These are phyloP conservation scores for Epinephelus moara DNA, from an alignment of 2,113 vertebrate genomes.

Conservation along the genomic window DNA sequence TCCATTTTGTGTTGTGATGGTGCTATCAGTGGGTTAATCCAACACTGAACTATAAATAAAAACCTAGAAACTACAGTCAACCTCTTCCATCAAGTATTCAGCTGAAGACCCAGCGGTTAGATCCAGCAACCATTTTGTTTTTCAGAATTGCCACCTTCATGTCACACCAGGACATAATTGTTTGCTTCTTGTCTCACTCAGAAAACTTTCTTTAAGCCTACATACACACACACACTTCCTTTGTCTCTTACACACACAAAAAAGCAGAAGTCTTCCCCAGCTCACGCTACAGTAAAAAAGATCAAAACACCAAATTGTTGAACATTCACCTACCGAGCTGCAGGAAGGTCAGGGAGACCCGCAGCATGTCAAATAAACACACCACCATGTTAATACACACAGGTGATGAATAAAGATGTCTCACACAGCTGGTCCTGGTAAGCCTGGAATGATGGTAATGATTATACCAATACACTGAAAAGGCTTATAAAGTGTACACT, in stretches of 20 bases:
- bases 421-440: not conserved
- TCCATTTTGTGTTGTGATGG: not conserved
- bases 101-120: no score
- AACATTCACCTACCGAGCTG: slow-evolving; percentile 1
- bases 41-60: not conserved
- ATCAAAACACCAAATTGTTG: slow-evolving; percentile 2
- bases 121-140: not conserved
- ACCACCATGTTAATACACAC: not conserved
- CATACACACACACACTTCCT: not conserved
- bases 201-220: not conserved
- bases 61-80: not conserved
- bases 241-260: not conserved
- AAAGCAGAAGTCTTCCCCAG: not conserved
- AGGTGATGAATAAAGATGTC: slow-evolving; percentile 3
- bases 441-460: slow-evolving; percentile 23
- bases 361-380: not conserved
- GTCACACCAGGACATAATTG: not conserved
- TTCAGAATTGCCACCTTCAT: not conserved
- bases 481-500: not conserved
- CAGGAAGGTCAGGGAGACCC: not conserved
- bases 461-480: slow-evolving; percentile 3
- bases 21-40: not conserved
- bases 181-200: not conserved
- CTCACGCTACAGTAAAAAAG: not conserved
- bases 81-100: not conserved